Base-by-base conservation (phyloP, 2,888 invertebrate genomes). In the Notocelia uddmanniana region DNA sequence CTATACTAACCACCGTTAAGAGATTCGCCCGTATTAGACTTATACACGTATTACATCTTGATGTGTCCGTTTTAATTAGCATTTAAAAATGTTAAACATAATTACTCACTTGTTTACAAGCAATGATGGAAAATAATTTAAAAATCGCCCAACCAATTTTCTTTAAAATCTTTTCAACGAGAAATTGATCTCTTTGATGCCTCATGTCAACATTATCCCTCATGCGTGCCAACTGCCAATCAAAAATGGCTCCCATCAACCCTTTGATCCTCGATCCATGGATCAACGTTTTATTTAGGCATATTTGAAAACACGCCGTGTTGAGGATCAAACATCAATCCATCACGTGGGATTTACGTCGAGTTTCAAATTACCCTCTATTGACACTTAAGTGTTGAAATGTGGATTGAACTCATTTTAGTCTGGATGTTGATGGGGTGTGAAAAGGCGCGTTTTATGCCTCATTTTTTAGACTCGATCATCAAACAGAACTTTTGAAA, bases 331-430 rank as follows among this genome's bases (percentile, higher is more conserved):
- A 80, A 79, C 78, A 83, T 83, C 87, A 80, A 91, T 91, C 91
- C 87, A 90, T 90, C 91, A 90, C 86, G 80, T 68, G 73, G 87
- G 88, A 84, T 88, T 88, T 87, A 84, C 77, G 79, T 79, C 79
- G 80, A 76, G 79, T 75, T 79, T 81, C 80, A 85, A 87, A 87
- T 87, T 87, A 89, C 86, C 82, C 77, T 76, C 79, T 76, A 85
- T 83, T 84, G 87, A 84, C 82, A 84, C 76, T 77, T 79, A 77
- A 77, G 74, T 72, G 73, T 67, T 57, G 64, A 58, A 63, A 67
- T 67, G 48, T 54, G 71, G 63, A 60, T 59, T 68, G 60, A 60
- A 45, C 48, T 34, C 34, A 21, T 54, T 59, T 55, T 9, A 34
- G 52, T 21, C 34, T 54, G 52, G n/a, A 11, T 37, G 64, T 21